Evolutionary conservation across 2,113 vertebrate genomes (phyloP), one percentile per base, ranked within the genome.

Genomic region (Baryphthengus martii): DNA sequence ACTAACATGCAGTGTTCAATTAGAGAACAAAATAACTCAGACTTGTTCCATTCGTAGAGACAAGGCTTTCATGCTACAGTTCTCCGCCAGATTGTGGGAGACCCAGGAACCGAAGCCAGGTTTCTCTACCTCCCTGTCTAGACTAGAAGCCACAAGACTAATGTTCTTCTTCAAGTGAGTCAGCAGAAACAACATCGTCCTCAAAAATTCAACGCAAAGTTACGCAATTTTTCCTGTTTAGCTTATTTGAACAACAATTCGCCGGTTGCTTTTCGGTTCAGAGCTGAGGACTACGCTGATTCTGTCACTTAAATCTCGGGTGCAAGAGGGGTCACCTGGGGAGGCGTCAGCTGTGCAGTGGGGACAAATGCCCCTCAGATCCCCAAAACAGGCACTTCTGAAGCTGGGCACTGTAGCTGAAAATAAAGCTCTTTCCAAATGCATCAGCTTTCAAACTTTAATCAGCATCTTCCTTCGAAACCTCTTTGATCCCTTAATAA

Each of bases 221-320:
- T 92, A 96, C 53, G 91, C 77, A 83, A 91, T 79, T 94, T 89
- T 96, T 94, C 93, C 87, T 91, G 63, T 78, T 89, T 74, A 62
- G 53, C 65, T 95, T 92, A 77, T 53, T 93, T 88, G 6, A 81
- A 77, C 72, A 80, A 35, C 21, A 91, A 80, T 25, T 55, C 28
- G 55, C 67, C 42, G 66, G 72, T 59, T 59, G 44, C 35, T 92
- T 63, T 90, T 37, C 1, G 25, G 82, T 71, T 94, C 89, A 80
- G 85, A 85, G 88, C 90, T 13, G 71, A 94, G 82, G 65, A 83
- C 28, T 28, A 40, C 86, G 24, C 19, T 14, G 33, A 59, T 58
- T 45, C 58, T 47, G 23, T 45, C 50, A 29, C 76, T 40, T 20
- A 49, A 39, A 82, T 2, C 1, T n/a, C 1, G 4, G 31, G 49